Percentiles rank a stretch among this genome's conserved stretches.
phyloP scores from a whole-genome alignment of 2,797 vertebrate genomes.

The Muscicapa striata region DNA sequence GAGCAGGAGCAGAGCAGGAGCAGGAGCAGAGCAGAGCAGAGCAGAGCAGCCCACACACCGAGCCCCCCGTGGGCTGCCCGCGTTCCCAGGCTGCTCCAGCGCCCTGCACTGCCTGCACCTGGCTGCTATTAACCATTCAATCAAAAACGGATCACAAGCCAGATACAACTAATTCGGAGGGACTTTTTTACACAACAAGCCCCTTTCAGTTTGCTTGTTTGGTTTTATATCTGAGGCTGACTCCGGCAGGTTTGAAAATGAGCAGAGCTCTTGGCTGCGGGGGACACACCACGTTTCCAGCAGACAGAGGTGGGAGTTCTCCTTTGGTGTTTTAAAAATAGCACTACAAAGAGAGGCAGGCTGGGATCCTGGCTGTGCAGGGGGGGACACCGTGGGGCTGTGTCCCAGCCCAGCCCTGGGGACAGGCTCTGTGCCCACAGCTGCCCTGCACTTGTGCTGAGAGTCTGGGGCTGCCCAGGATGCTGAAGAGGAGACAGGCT shows the following conservation, averaged over 20 bases:
- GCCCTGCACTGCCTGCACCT: constrained; percentile 66
- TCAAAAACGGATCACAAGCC: constrained; percentile 74
- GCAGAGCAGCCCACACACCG: constrained; percentile 56
- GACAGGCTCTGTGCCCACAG: background rate
- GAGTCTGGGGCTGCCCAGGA: background rate
- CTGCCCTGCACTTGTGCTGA: background rate
- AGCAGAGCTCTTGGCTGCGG: constrained; percentile 53
- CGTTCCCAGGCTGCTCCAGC: constrained; percentile 61
- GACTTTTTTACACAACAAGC: constrained; percentile 58
- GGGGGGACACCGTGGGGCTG: background rate
- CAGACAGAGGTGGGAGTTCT: constrained; percentile 54
- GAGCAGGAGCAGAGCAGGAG: too few relatives aligned
- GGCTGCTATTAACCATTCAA: constrained; percentile 74
- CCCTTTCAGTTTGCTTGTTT: constrained; percentile 57
- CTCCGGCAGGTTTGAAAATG: constrained; percentile 36
- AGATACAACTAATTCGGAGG: constrained; percentile 72
- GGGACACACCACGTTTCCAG: constrained; percentile 35
- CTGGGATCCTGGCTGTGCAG: background rate
- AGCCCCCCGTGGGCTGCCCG: constrained; percentile 44
- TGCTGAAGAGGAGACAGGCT: background rate
- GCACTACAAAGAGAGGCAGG: constrained; percentile 14
- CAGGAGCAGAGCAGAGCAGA: too few relatives aligned
- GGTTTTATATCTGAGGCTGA: constrained; percentile 53
- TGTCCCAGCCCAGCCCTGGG: background rate
- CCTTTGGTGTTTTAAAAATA: constrained; percentile 63